Conservation (phyloP, 2,113 vertebrate genomes). For the Oncorhynchus masou region DNA sequence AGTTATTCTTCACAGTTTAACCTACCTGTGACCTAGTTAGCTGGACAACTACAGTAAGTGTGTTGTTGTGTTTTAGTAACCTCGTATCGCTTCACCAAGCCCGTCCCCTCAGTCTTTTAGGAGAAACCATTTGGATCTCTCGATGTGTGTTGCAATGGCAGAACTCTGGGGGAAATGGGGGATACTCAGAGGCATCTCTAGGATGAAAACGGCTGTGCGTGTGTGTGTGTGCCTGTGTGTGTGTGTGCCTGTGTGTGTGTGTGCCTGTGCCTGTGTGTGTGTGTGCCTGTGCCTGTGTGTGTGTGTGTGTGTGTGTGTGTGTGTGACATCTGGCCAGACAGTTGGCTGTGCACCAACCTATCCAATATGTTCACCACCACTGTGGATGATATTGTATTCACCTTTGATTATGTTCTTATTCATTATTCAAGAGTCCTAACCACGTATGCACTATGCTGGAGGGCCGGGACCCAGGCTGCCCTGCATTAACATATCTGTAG, state of each 20-base stretch:
- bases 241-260: constrained; percentile 1
- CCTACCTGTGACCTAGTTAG: constrained; percentile 76
- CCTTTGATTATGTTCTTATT: constrained; percentile 48
- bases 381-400: constrained; percentile 41
- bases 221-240: neutral
- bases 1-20: constrained; percentile 75
- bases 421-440: constrained; percentile 61
- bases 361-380: constrained; percentile 23
- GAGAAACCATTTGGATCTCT: constrained; percentile 42
- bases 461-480: constrained; percentile 33
- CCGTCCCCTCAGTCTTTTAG: constrained; percentile 35
- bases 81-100: constrained; percentile 27
- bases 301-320: neutral
- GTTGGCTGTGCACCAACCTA: constrained; percentile 23
- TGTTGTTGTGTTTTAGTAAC: constrained; percentile 69
- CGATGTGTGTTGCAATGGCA: constrained; percentile 26
- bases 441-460: constrained; percentile 29
- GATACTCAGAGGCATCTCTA: constrained; percentile 48
- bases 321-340: constrained; percentile 3
- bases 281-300: constrained; percentile 3
- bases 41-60: constrained; percentile 71
- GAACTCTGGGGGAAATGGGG: constrained; percentile 25
- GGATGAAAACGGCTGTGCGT: constrained; percentile 32
- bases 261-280: neutral
- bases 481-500: constrained; percentile 45